phyloP scores from a whole-genome alignment of 2,113 vertebrate species.

The Scophthalmus maximus region DNA sequence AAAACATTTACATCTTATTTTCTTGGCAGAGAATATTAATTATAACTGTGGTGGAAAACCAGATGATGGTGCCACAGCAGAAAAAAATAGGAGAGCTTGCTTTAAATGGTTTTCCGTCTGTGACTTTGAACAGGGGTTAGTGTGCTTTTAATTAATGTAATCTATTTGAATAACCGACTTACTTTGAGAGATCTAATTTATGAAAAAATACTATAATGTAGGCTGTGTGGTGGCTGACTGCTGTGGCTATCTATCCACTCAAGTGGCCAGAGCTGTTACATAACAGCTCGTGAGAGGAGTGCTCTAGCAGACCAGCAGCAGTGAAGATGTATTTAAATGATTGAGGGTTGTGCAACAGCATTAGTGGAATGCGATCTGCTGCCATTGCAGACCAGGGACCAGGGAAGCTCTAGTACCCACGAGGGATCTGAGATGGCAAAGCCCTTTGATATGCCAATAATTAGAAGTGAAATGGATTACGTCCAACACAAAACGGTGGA shows the following conservation, averaged over 20 bases:
- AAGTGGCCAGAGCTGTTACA: constrained; percentile 54
- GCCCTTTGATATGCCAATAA: constrained; percentile 77
- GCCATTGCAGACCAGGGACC: constrained; percentile 39
- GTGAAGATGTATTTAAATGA: constrained; percentile 74
- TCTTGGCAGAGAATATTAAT: constrained; percentile 3
- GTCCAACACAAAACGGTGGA: constrained; percentile 46
- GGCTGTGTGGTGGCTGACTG: constrained; percentile 11
- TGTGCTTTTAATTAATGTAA: constrained; percentile 27
- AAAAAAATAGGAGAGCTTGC: constrained; percentile 22
- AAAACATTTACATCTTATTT: not conserved
- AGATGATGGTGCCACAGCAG: not conserved
- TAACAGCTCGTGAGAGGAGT: constrained; percentile 64
- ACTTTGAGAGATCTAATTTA: constrained; percentile 6
- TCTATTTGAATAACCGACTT: constrained; percentile 37
- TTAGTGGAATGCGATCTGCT: constrained; percentile 78
- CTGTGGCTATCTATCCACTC: constrained; percentile 27
- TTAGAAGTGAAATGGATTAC: constrained; percentile 70
- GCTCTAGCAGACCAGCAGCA: constrained; percentile 48
- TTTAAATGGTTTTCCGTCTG: constrained; percentile 16
- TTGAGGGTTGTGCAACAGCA: constrained; percentile 81
- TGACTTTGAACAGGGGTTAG: constrained; percentile 17
- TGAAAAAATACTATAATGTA: constrained; percentile 27
- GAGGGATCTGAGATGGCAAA: constrained; percentile 68
- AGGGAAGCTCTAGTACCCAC: constrained; percentile 62
- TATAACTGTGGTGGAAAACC: constrained; percentile 4